Evolutionary conservation across 2,113 vertebrate species (phyloP), one percentile per base, ranked within the genome.

Genomic region (Geothlypis trichas): DNA sequence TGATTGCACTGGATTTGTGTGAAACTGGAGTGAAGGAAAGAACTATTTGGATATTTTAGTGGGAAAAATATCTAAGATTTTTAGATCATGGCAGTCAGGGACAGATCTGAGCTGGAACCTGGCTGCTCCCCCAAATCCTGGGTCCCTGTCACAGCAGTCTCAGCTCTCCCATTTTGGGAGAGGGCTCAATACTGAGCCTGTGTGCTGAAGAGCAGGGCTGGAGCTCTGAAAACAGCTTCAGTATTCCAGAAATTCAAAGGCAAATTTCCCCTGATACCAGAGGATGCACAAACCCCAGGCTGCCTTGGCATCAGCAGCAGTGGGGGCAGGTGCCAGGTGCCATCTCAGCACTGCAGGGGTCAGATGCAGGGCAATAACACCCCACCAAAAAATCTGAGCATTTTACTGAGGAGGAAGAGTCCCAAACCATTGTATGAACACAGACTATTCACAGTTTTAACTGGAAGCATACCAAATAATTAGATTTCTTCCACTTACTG

Each of bases 271-370:
- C 37, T 55, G 17, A 6, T 13, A 5, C 2, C 9, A 10, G 26
- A 52, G 44, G 13, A 28, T 15, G 0, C 8, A 7, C 4, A 27
- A 55, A 11, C 1, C 7, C 7, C 33, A 23, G 31, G 33, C 52
- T 63, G 23, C 11, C 1, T 0, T 69, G 68, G 44, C 23, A 22
- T 4, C 6, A 2, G 49, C 12, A 62, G 33, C 5, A 42, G 15
- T 7, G 4, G 23, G 42, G 5, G 13, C 61, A 3, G 35, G 12
- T 4, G 58, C 22, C 52, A 54, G 52, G 16, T 18, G 52, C 28
- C 52, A 30, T 7, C 52, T 11, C 30, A 5, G 27, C 31, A 35
- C 35, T 68, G 13, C 49, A 8, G 14, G 37, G 22, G 21, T 47
- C 37, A 41, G 62, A 11, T 11, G 31, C 31, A 23, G 5, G 21